Conservation (phyloP, 2,797 vertebrate species). For the Rhinogobio ventralis region DNA sequence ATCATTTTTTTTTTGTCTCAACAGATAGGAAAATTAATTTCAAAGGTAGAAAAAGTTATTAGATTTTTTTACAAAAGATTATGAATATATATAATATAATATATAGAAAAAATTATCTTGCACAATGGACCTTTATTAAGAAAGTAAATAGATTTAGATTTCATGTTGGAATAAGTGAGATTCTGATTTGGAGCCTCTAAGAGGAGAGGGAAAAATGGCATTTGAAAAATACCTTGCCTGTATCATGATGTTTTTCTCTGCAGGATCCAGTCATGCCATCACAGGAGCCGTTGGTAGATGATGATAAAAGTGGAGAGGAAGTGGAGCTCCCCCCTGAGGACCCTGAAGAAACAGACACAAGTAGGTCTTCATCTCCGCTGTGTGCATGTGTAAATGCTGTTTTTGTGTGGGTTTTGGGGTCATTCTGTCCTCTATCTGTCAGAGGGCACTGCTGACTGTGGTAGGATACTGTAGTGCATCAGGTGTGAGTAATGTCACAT, state of each 20-base stretch:
- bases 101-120: neutral
- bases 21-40: neutral
- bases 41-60: neutral
- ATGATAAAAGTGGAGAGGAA: slow-evolving; percentile 84
- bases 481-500: slow-evolving; percentile 27
- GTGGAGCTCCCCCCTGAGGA: slow-evolving; percentile 88
- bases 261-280: slow-evolving; percentile 99
- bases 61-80: neutral
- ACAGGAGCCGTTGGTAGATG: slow-evolving; percentile 91
- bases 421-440: slow-evolving; percentile 38
- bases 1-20: neutral
- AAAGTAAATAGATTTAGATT: neutral
- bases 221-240: slow-evolving; percentile 22
- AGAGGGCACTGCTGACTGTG: slow-evolving; percentile 40
- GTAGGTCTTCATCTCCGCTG: slow-evolving; percentile 76
- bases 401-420: slow-evolving; percentile 56
- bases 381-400: slow-evolving; percentile 31
- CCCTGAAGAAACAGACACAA: slow-evolving; percentile 86
- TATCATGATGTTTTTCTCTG: slow-evolving; percentile 47
- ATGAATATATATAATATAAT: neutral
- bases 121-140: neutral
- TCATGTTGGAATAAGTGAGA: neutral
- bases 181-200: neutral
- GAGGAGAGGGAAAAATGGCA: neutral
- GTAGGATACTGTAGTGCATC: slow-evolving; percentile 18